Conservation (phyloP, 2,888 invertebrate genomes). For the Polymixis lichenea region DNA sequence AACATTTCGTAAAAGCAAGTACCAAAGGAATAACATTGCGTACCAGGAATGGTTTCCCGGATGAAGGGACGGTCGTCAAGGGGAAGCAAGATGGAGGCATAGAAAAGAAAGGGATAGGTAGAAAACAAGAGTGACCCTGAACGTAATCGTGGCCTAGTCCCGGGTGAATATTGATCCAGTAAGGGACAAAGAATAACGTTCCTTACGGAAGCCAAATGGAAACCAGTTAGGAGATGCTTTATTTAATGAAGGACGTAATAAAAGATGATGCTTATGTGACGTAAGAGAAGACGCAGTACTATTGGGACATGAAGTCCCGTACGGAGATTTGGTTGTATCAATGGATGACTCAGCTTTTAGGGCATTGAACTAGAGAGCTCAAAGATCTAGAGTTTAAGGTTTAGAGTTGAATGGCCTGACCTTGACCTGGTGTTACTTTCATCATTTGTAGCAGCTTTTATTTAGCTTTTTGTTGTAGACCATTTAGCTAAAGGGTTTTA, state of each 20-base stretch:
- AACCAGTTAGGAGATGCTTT: constrained; percentile 40
- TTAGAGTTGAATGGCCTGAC: constrained; percentile 34
- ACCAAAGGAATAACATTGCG: constrained; percentile 18
- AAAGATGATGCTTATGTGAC: constrained; percentile 11
- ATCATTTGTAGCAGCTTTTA: constrained; percentile 9
- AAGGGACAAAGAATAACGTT: constrained; percentile 59
- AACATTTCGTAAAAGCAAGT: constrained; percentile 21
- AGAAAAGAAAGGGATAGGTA: constrained; percentile 68
- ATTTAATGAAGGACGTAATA: constrained; percentile 22
- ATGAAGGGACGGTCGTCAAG: constrained; percentile 66
- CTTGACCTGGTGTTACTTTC: constrained; percentile 27
- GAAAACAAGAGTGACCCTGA: constrained; percentile 83
- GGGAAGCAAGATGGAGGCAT: constrained; percentile 65
- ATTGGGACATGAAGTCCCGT: not conserved
- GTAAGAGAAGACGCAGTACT: not conserved
- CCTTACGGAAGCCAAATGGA: constrained; percentile 49
- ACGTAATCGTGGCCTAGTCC: constrained; percentile 76
- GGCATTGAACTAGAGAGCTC: constrained; percentile 28
- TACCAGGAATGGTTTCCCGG: constrained; percentile 64
- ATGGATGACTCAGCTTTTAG: constrained; percentile 27
- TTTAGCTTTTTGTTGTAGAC: not conserved
- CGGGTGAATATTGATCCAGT: constrained; percentile 69
- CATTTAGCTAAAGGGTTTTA: not conserved
- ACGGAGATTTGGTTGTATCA: not conserved
- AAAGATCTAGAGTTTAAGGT: constrained; percentile 23